Base-by-base conservation (phyloP, 2,113 vertebrate species). In the Actinemys pallida region DNA sequence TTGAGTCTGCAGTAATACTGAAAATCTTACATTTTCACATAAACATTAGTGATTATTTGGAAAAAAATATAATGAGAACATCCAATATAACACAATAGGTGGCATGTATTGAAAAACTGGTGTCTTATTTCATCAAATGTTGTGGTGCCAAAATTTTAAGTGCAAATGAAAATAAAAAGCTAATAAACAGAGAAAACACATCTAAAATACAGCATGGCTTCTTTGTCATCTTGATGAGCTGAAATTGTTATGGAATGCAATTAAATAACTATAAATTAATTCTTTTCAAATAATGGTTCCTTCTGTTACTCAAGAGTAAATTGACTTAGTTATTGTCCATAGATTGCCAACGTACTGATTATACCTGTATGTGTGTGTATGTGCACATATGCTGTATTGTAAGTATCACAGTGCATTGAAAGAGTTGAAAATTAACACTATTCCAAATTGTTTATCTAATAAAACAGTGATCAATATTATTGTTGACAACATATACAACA, bases 341-440 rank as follows among this genome's bases (percentile, higher is more conserved):
- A 65, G 6, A 78, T 84, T 94, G 83, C 84, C 49, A 81, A 39
- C 72, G 91, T 86, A 83, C 59, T 86, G 27, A 49, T 81, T 88
- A 39, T 39, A 22, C 9, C 20, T 39, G 20, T 72, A 22, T 72
- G 57, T 72, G n/a, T 29, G 27, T 29, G 52, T n/a, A 4, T 81
- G 4, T 86, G 2, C 6, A 6, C 45, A 88, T 94, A 78, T 72
- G 14, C 35, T 69, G 8, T 16, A 69, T 50, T 90, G 93, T 81
- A 92, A 93, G 81, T 45, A 52, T 80, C 29, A 59, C 45, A 69
- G 4, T 47, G 7, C 6, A 65, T 14, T 57, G 84, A 97, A 84
- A 56, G 81, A 81, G 22, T n/a, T 93, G 72, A 89, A 95, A 94
- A 91, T 69, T 85, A 87, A 27, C 57, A 88, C 62, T 86, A 35